Evolutionary conservation across 2,888 invertebrate genomes (phyloP).

Genomic region (Ormyrus rosae): DNA sequence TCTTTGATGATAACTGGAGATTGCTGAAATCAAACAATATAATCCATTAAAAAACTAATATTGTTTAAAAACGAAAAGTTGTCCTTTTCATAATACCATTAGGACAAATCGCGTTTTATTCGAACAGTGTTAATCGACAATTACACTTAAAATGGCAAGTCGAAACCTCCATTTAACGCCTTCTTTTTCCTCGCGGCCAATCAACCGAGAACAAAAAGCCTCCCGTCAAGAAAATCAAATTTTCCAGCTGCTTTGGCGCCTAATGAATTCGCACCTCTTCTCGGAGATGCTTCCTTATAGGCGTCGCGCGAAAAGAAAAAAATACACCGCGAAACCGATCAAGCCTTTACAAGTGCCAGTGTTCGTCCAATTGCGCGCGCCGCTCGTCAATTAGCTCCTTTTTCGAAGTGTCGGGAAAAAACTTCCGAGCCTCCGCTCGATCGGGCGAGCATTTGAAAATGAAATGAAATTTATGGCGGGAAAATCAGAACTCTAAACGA

Average conservation of each 20-base stretch:
- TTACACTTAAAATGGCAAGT: too few species aligned
- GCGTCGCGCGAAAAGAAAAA: not conserved
- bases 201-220: too few species aligned
- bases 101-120: too few species aligned
- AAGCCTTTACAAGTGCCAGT: constrained; percentile 32
- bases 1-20: constrained; percentile 28
- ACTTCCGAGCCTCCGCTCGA: not conserved
- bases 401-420: constrained; percentile 26
- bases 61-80: too few species aligned
- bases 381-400: constrained; percentile 50
- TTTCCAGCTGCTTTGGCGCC: not conserved
- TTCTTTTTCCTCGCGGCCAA: too few species aligned
- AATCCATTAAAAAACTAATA: too few species aligned
- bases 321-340: constrained; percentile 20
- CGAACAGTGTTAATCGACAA: too few species aligned
- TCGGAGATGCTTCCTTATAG: constrained; percentile 18
- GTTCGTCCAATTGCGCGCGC: not conserved
- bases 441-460: not conserved
- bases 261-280: constrained; percentile 39
- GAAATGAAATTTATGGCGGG: constrained; percentile 27
- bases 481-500: constrained; percentile 1
- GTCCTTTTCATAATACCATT: not conserved
- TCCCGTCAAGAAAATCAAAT: too few species aligned
- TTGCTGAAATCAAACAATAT: constrained; percentile 29
- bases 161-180: too few species aligned